Conservation (phyloP, 2,888 invertebrate species). For the Acleris laterana region DNA sequence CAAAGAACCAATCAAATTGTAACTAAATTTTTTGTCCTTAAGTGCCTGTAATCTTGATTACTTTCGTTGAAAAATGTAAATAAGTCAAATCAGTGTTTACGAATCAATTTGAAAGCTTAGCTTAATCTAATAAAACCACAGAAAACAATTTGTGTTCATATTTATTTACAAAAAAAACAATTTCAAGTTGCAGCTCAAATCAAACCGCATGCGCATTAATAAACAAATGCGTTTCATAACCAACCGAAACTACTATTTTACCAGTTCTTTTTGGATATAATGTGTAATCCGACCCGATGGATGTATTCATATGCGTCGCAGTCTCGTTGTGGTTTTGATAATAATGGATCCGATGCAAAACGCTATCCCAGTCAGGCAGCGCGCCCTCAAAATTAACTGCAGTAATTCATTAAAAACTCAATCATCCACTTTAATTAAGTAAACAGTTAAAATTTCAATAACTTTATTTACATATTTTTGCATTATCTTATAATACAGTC, state of each 20-base stretch:
- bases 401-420: constrained; percentile 27
- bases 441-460: constrained; percentile 67
- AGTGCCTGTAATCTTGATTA: no score
- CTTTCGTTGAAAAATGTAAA: no score
- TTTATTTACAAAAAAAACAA: no score
- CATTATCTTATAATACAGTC: constrained; percentile 83
- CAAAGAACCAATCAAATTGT: no score
- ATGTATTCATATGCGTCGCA: constrained; percentile 42
- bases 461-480: constrained; percentile 83
- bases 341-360: constrained; percentile 78
- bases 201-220: no score
- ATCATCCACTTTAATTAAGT: constrained; percentile 46
- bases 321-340: constrained; percentile 64
- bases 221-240: no score
- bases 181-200: no score
- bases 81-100: no score
- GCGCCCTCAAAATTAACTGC: constrained; percentile 50
- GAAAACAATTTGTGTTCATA: no score
- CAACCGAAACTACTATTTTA: neutral
- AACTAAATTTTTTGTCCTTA: no score
- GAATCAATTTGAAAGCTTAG: no score
- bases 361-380: constrained; percentile 54
- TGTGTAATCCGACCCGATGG: constrained; percentile 9
- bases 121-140: no score
- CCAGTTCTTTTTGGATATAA: constrained; percentile 2